Conservation (phyloP, 2,888 invertebrate genomes). For the Leistus spinibarbis region DNA sequence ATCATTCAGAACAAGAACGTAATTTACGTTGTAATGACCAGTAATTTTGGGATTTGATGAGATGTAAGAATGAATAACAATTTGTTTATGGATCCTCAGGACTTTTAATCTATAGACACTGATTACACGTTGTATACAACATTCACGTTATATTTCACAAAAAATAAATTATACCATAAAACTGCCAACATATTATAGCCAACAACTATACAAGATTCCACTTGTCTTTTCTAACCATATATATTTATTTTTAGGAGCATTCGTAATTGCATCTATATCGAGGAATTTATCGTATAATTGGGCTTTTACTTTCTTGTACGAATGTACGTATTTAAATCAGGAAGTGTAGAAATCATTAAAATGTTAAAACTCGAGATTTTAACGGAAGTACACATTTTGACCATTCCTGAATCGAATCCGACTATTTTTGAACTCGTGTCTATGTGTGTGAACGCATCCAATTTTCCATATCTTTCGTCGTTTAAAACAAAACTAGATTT, state of each 20-base stretch:
- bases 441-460: no score
- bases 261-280: background rate
- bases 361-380: no score
- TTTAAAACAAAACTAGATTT: no score
- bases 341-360: no score
- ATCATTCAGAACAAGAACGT: conserved; percentile 15
- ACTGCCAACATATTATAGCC: background rate
- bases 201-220: background rate
- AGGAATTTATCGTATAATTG: no score
- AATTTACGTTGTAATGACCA: conserved; percentile 16
- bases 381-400: no score
- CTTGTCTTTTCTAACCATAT: background rate
- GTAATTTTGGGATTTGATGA: conserved; percentile 4
- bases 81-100: conserved; percentile 9
- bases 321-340: no score
- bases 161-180: background rate
- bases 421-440: no score
- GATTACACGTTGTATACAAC: conserved; percentile 7
- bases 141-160: background rate
- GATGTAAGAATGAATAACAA: conserved; percentile 12
- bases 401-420: no score
- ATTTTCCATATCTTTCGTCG: no score
- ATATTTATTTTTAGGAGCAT: background rate
- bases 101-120: conserved; percentile 17
- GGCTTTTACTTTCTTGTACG: no score